Percentiles rank a stretch among this genome's conserved stretches.
phyloP scores from a whole-genome alignment of 2,113 vertebrate genomes.

The Lates calcarifer region DNA sequence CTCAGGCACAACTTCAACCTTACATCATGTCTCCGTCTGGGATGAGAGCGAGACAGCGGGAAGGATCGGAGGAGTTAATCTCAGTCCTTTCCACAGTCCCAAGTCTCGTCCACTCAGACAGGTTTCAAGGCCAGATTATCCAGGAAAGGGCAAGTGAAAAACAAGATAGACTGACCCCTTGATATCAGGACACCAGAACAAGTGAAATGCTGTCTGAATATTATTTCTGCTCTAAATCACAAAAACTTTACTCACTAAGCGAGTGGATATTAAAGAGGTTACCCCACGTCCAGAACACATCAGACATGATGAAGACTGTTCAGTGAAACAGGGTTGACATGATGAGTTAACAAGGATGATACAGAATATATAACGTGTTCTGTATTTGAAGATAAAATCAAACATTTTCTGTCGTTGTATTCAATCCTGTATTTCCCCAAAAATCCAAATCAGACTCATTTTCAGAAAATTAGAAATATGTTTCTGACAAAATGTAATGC shows the following conservation, averaged over 20 bases:
- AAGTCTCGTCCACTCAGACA: slow-evolving; percentile 34
- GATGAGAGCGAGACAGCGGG: slow-evolving; percentile 11
- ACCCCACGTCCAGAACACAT: too few species aligned
- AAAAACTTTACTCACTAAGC: not conserved
- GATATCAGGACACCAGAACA: not conserved
- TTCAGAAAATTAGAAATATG: not conserved
- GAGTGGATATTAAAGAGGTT: too few species aligned
- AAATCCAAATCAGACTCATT: not conserved
- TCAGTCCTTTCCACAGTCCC: slow-evolving; percentile 26
- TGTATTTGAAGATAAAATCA: too few species aligned
- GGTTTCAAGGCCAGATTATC: slow-evolving; percentile 71
- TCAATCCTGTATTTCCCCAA: not conserved
- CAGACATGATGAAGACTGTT: too few species aligned
- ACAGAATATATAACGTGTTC: not conserved
- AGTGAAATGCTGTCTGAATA: not conserved
- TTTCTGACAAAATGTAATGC: not conserved
- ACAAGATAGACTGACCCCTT: slow-evolving; percentile 4
- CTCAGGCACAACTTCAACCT: slow-evolving; percentile 15
- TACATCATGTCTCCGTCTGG: slow-evolving; percentile 73
- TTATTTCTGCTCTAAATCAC: not conserved
- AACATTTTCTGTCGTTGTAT: too few species aligned
- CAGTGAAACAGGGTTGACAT: not conserved
- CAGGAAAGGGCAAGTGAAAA: slow-evolving; percentile 66
- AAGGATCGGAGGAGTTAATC: slow-evolving; percentile 44
- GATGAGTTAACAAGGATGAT: not conserved